phyloP scores from a whole-genome alignment of 2,888 invertebrate species.

The Elegia similella region DNA sequence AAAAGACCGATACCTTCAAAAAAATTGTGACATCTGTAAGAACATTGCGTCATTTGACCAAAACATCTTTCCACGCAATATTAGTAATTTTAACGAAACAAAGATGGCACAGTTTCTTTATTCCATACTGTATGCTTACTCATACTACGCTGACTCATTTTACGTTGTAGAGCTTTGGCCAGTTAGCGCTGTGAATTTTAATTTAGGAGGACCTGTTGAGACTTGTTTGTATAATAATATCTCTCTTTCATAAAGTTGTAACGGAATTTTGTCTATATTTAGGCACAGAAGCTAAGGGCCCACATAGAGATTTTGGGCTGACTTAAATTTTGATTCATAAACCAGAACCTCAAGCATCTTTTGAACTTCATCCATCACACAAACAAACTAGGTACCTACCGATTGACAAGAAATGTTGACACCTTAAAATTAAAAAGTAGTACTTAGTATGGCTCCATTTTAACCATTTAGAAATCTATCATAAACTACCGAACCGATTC shows the following conservation, averaged over 20 bases:
- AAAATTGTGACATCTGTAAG: background rate
- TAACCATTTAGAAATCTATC: no score
- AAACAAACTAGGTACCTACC: no score
- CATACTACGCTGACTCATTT: conserved; percentile 7
- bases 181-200: conserved; percentile 4
- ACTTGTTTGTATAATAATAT: background rate
- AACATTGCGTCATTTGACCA: conserved; percentile 2
- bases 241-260: background rate
- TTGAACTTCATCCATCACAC: no score
- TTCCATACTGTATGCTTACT: background rate
- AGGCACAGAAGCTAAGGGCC: no score
- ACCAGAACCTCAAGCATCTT: no score
- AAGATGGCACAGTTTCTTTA: conserved; percentile 6
- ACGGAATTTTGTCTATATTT: background rate
- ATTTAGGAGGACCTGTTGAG: conserved; percentile 8
- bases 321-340: no score
- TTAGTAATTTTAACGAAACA: conserved; percentile 2
- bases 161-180: background rate
- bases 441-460: no score
- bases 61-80: background rate
- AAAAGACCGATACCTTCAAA: background rate
- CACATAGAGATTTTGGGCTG: no score
- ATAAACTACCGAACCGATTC: no score
- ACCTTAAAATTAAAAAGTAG: no score
- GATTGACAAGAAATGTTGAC: no score